Conservation (phyloP, 2,797 vertebrate genomes). For the Lithobates pipiens region DNA sequence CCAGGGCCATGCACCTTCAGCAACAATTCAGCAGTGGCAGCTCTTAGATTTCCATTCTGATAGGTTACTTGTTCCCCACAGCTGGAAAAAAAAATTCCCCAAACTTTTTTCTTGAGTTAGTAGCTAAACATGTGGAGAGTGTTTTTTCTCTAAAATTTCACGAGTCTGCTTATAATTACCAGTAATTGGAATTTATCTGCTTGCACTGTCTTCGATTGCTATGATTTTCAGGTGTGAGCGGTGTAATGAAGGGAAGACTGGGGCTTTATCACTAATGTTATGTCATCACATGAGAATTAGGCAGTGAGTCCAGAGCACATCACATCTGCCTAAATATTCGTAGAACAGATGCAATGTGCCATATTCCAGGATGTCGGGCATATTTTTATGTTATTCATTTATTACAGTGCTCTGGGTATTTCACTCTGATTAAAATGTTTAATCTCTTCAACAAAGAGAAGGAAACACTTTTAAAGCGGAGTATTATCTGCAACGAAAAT, state of each 20-base stretch:
- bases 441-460: not conserved
- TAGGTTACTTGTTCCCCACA: no score
- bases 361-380: not conserved
- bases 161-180: no score
- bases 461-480: not conserved
- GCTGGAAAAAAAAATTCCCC: no score
- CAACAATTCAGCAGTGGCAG: no score
- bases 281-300: not conserved
- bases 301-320: not conserved
- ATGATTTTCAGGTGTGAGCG: not conserved
- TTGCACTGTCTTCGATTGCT: no score
- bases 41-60: no score
- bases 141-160: no score
- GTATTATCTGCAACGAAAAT: not conserved
- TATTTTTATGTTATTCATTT: constrained; percentile 6
- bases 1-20: no score
- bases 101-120: no score
- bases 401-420: not conserved
- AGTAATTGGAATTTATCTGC: no score
- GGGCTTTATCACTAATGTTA: not conserved
- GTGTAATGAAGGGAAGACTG: not conserved
- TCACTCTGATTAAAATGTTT: not conserved
- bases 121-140: no score
- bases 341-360: constrained; percentile 38
- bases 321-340: constrained; percentile 20